These are phyloP conservation scores for Bruchidius siliquastri DNA, from an alignment of 2,888 invertebrate genomes.

Conservation along the genomic window DNA sequence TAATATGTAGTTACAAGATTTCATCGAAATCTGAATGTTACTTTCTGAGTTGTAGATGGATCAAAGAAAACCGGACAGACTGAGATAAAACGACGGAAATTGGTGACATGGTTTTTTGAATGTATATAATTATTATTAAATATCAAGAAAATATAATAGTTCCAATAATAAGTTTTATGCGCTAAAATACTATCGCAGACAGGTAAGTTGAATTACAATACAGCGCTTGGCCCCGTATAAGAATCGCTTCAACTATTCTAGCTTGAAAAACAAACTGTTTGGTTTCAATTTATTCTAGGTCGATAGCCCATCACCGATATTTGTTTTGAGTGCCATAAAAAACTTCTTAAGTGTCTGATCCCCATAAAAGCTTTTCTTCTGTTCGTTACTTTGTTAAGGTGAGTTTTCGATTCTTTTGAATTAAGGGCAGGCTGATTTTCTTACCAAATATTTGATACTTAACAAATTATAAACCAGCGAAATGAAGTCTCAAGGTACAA, in stretches of 20 bases:
- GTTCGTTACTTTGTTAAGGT: neutral
- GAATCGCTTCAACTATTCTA: neutral
- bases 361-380: neutral
- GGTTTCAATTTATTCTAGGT: too few relatives aligned
- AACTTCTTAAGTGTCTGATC: neutral
- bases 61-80: too few relatives aligned
- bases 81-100: too few relatives aligned
- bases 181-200: too few relatives aligned
- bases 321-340: neutral
- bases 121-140: too few relatives aligned
- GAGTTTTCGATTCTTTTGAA: neutral
- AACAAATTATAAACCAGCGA: neutral
- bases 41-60: too few relatives aligned
- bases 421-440: neutral
- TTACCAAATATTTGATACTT: neutral
- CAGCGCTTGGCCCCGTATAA: neutral
- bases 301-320: neutral
- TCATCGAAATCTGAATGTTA: too few relatives aligned
- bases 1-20: too few relatives aligned
- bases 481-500: neutral
- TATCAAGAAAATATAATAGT: too few relatives aligned
- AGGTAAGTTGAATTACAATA: too few relatives aligned
- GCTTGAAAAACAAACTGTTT: neutral
- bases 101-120: too few relatives aligned
- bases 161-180: too few relatives aligned